Evolutionary conservation across 2,888 invertebrate species (phyloP).

Genomic region (Apoda limacodes): DNA sequence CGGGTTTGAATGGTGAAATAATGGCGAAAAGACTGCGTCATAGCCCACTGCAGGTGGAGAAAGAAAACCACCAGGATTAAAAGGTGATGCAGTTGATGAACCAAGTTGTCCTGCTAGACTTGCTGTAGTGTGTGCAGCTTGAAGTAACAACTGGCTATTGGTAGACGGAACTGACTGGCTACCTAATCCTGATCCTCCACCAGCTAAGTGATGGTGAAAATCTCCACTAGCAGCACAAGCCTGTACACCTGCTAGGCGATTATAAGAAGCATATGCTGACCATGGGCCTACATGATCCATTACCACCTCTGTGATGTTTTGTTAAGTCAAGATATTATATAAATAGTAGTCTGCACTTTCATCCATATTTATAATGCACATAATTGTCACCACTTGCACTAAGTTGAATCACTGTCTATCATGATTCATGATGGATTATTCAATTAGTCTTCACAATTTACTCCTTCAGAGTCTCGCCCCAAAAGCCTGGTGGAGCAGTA

Average conservation of each 20-base stretch:
- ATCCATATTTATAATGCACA: conserved; percentile 62
- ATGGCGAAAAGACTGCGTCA: conserved; percentile 84
- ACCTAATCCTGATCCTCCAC: conserved; percentile 64
- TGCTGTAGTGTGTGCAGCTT: conserved; percentile 72
- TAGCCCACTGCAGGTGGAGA: conserved; percentile 82
- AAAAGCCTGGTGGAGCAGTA: no score
- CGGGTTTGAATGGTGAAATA: conserved; percentile 83
- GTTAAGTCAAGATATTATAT: conserved; percentile 56
- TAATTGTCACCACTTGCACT: conserved; percentile 44
- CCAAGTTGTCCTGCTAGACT: conserved; percentile 73
- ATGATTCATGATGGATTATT: conserved; percentile 39
- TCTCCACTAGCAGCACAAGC: conserved; percentile 76
- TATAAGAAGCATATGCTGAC: conserved; percentile 86
- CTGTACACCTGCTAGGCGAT: conserved; percentile 80
- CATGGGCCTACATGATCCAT: conserved; percentile 94
- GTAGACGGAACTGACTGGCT: conserved; percentile 72
- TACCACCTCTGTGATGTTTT: conserved; percentile 65
- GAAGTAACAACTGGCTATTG: conserved; percentile 76
- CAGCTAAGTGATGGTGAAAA: conserved; percentile 76
- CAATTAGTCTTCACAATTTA: conserved; percentile 36
- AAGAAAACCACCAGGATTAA: conserved; percentile 79
- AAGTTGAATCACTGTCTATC: conserved; percentile 43
- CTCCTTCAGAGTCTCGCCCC: no score
- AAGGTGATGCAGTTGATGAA: conserved; percentile 72
- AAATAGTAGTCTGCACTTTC: conserved; percentile 65